Percentiles rank a stretch among this genome's conserved stretches.
These are phyloP conservation scores for Conus canariensis DNA, from an alignment of 2,888 invertebrate species.

Conservation along the genomic window DNA sequence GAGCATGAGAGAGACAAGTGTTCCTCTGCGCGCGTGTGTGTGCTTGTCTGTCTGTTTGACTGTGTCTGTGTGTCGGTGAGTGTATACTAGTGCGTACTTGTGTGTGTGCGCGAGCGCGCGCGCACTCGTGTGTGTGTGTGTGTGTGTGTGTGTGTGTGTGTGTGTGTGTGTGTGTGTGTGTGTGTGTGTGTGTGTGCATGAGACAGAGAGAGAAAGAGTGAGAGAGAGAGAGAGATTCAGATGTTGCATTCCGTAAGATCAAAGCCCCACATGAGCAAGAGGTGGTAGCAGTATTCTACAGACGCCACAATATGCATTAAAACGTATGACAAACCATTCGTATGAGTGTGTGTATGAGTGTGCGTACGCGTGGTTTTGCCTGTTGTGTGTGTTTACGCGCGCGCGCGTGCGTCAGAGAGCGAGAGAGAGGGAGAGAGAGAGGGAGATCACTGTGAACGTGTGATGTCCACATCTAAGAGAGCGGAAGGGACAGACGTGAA, in stretches of 20 bases:
- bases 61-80: neutral
- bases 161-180: neutral
- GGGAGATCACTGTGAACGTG: no score
- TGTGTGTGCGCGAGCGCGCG: neutral
- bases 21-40: neutral
- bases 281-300: no score
- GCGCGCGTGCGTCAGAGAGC: no score
- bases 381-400: no score
- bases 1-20: neutral
- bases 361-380: neutral
- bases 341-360: neutral
- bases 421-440: no score
- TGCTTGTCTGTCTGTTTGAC: neutral
- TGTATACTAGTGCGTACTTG: neutral
- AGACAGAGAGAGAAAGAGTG: neutral
- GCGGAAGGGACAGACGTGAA: no score
- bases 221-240: no score
- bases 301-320: no score
- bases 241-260: no score
- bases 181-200: neutral
- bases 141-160: neutral
- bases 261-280: no score
- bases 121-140: neutral
- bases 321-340: no score
- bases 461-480: no score